phyloP scores from a whole-genome alignment of 1,140 invertebrate genomes.

The Trialeurodes vaporariorum region DNA sequence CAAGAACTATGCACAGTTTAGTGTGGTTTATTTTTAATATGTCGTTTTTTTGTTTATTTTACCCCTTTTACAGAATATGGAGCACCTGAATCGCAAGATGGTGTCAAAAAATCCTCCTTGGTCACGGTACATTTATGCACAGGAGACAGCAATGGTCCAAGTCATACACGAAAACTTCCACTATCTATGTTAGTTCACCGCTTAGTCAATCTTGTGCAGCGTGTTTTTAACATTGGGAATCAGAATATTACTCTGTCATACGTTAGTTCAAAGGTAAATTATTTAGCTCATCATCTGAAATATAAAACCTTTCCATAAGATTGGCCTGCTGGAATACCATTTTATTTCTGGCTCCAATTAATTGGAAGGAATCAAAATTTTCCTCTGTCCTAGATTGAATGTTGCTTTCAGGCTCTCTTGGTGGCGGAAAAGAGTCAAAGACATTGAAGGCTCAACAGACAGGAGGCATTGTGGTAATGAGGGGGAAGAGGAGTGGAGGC shows the following conservation, averaged over 20 bases:
- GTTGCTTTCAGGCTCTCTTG: not conserved
- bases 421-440: not conserved
- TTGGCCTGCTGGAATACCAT: not conserved
- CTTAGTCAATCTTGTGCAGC: not conserved
- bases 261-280: not conserved
- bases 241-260: not conserved
- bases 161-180: not conserved
- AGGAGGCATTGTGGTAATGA: not conserved
- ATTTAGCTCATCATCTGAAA: too few relatives aligned
- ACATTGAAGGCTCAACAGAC: not conserved
- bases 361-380: not conserved
- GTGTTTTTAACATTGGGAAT: not conserved
- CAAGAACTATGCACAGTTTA: too few relatives aligned
- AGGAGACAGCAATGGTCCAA: not conserved
- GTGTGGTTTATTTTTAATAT: too few relatives aligned
- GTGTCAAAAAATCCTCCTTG: not conserved
- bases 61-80: not conserved
- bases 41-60: too few relatives aligned
- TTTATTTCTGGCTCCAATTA: not conserved
- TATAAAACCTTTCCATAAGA: too few relatives aligned
- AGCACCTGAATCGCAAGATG: not conserved
- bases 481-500: too few relatives aligned
- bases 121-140: not conserved
- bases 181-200: not conserved
- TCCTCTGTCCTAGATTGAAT: not conserved